A percentile compares a stretch with the other conserved stretches of the same genome.
Evolutionary conservation across 2,113 vertebrate genomes (phyloP).

Genomic region (Lophochroa leadbeateri): DNA sequence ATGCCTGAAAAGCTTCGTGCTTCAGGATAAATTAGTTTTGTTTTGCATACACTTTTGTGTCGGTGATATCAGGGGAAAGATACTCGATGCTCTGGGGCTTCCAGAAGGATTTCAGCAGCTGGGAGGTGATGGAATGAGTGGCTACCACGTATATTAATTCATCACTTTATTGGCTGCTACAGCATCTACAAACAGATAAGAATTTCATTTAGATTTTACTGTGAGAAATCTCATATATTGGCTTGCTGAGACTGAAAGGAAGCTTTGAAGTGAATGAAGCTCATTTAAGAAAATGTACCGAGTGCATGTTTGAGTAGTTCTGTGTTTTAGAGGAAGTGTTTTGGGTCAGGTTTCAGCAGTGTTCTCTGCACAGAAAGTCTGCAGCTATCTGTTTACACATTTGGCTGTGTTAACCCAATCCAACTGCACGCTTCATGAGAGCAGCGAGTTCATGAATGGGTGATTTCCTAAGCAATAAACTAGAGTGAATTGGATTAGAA

Average conservation of each 20-base stretch:
- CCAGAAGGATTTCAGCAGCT: background rate
- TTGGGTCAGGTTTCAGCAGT: background rate
- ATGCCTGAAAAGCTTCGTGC: background rate
- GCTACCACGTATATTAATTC: background rate
- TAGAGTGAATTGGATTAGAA: background rate
- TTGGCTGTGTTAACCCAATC: background rate
- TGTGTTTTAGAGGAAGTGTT: background rate
- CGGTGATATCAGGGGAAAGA: background rate
- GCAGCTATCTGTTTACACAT: background rate
- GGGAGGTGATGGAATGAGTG: background rate
- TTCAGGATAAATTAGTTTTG: background rate
- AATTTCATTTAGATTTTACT: background rate
- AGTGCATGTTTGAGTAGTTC: background rate
- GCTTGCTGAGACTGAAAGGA: background rate
- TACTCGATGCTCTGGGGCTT: background rate
- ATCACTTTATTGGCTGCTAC: background rate
- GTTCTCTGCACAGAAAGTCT: background rate
- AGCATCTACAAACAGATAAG: background rate
- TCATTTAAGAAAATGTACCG: background rate
- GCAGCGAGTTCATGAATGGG: background rate
- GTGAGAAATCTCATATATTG: background rate
- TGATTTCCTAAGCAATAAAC: background rate
- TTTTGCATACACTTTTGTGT: background rate
- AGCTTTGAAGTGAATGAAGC: background rate
- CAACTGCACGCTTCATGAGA: background rate